A percentile compares a stretch with the other conserved stretches of the same genome.
Conservation (phyloP, 1,140 invertebrate genomes). For the Contarinia nasturtii region DNA sequence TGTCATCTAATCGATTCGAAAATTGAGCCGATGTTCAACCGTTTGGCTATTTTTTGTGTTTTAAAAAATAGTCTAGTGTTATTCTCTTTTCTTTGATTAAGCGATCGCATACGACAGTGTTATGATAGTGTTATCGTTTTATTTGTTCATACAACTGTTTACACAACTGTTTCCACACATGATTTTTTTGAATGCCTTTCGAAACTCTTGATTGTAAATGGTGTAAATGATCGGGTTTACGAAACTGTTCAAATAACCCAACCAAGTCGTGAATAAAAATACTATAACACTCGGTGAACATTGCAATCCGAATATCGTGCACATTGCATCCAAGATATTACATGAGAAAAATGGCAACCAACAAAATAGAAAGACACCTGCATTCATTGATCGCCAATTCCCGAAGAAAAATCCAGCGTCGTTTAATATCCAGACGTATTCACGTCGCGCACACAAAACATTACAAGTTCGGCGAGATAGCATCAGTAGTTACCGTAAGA, state of each 20-base stretch:
- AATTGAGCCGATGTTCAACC: no score
- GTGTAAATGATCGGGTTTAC: conserved; percentile 98
- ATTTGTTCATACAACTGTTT: no score
- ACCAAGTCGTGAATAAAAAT: conserved; percentile 92
- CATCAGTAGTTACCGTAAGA: background rate
- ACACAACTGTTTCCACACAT: no score
- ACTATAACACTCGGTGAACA: conserved; percentile 74
- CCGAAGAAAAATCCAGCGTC: no score
- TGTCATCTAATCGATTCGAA: no score
- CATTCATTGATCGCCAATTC: background rate
- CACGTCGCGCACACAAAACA: background rate
- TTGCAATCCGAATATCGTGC: conserved; percentile 57
- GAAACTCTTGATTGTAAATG: conserved; percentile 98
- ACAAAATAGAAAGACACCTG: conserved; percentile 86
- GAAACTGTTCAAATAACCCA: conserved; percentile 97
- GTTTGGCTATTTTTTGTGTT: no score
- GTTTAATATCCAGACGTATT: no score
- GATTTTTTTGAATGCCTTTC: conserved; percentile 95
- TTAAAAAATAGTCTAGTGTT: no score
- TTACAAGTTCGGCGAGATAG: background rate
- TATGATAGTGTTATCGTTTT: background rate
- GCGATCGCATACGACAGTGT: no score
- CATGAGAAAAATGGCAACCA: conserved; percentile 99
- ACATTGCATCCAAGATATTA: conserved; percentile 91
- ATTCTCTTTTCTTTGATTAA: no score